Conservation (phyloP, 1,140 invertebrate species). For the Achroia grisella region DNA sequence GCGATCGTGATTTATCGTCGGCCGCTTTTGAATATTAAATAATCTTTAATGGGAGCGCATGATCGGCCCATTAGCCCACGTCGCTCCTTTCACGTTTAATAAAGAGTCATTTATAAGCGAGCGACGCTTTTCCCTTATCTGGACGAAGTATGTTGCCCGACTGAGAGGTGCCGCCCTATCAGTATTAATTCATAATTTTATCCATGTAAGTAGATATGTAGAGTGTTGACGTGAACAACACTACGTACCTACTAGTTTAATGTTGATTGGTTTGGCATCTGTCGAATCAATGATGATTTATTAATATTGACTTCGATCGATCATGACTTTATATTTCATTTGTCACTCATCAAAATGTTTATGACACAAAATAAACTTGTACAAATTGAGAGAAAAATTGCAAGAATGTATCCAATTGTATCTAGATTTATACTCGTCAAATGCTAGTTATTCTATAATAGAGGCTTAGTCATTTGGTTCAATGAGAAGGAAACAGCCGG, state of each 20-base stretch:
- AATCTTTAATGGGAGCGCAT: slow-evolving; percentile 73
- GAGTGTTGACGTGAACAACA: not conserved
- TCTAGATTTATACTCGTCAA: too few relatives aligned
- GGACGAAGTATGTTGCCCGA: slow-evolving; percentile 65
- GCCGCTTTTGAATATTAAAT: slow-evolving; percentile 73
- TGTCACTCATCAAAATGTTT: too few relatives aligned
- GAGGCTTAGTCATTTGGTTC: too few relatives aligned
- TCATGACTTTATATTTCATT: too few relatives aligned
- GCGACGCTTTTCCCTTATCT: slow-evolving; percentile 70
- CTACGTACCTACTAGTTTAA: not conserved
- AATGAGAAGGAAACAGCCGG: too few relatives aligned
- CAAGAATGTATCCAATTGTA: too few relatives aligned
- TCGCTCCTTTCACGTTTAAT: slow-evolving; percentile 72
- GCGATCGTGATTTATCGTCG: slow-evolving; percentile 68
- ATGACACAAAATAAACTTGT: too few relatives aligned
- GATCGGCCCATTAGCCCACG: slow-evolving; percentile 70
- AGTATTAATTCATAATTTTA: slow-evolving; percentile 70
- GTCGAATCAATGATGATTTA: too few relatives aligned
- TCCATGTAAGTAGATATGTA: slow-evolving; percentile 25
- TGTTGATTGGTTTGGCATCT: too few relatives aligned
- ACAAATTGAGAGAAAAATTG: too few relatives aligned
- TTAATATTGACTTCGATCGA: too few relatives aligned
- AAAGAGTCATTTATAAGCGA: slow-evolving; percentile 73
- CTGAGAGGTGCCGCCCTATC: slow-evolving; percentile 70
- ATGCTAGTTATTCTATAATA: too few relatives aligned